Percentiles rank a stretch among this genome's conserved stretches.
Evolutionary conservation across 2,797 vertebrate genomes (phyloP).

Genomic region (Myripristis murdjan): DNA sequence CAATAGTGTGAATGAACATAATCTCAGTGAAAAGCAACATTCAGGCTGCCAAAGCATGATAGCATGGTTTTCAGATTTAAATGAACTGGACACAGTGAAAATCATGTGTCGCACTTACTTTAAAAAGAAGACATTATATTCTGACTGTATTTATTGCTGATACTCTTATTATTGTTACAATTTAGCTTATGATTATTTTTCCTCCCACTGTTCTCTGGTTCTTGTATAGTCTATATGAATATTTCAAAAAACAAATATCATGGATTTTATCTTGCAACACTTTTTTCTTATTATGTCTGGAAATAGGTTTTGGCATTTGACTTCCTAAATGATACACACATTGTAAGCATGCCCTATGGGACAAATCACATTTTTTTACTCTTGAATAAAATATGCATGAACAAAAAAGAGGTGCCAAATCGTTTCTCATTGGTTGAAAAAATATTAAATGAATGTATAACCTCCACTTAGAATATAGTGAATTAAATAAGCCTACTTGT

Average conservation of each 20-base stretch:
- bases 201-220: constrained; percentile 86
- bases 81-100: constrained; percentile 86
- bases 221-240: constrained; percentile 89
- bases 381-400: constrained; percentile 95
- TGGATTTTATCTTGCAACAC: constrained; percentile 88
- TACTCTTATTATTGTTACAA: constrained; percentile 87
- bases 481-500: not conserved
- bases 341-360: constrained; percentile 93
- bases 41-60: constrained; percentile 92
- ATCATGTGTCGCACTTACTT: constrained; percentile 87
- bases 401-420: constrained; percentile 68
- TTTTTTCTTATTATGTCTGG: constrained; percentile 87
- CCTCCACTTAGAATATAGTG: not conserved
- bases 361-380: constrained; percentile 92
- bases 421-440: constrained; percentile 35
- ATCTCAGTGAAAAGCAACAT: constrained; percentile 91
- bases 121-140: constrained; percentile 88
- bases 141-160: constrained; percentile 88
- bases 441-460: not conserved
- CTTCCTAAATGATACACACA: constrained; percentile 90
- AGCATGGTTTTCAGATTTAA: constrained; percentile 92
- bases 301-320: constrained; percentile 90
- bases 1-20: constrained; percentile 91
- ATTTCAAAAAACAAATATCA: constrained; percentile 87
- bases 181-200: constrained; percentile 87